Conservation (phyloP, 2,888 invertebrate species). For the Spicauda simplicius region DNA sequence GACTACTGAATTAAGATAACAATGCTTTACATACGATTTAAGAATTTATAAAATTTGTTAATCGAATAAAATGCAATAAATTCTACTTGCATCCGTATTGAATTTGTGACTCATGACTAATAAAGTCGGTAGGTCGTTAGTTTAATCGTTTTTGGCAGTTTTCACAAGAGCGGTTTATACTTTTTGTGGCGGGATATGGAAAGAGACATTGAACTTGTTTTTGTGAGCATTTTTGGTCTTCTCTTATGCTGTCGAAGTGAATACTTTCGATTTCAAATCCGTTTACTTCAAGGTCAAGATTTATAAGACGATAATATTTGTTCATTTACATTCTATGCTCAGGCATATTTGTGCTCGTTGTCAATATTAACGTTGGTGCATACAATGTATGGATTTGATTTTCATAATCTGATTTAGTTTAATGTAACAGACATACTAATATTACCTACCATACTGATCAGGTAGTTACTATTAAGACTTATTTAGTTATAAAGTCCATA, state of each 20-base stretch:
- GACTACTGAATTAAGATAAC: slow-evolving; percentile 5
- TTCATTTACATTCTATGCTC: no score
- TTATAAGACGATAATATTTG: slow-evolving; percentile 13
- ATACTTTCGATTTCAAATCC: slow-evolving; percentile 31
- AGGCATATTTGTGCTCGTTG: no score
- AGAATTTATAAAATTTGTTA: not conserved
- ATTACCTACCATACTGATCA: no score
- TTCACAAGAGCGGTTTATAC: not conserved
- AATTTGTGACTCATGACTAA: slow-evolving; percentile 11
- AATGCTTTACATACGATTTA: not conserved
- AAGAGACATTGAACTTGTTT: slow-evolving; percentile 8
- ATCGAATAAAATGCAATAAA: slow-evolving; percentile 1
- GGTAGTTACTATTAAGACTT: no score
- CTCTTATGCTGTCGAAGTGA: slow-evolving; percentile 6
- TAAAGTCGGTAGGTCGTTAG: not conserved
- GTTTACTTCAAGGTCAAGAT: slow-evolving; percentile 9
- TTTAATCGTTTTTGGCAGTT: not conserved
- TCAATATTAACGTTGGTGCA: no score
- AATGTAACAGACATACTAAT: no score
- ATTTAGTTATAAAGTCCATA: no score
- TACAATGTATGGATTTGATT: no score
- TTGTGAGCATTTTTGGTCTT: not conserved
- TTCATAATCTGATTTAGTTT: no score
- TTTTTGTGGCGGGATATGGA: not conserved
- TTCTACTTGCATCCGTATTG: slow-evolving; percentile 14